Evolutionary conservation across 2,797 vertebrate species (phyloP), one percentile per base, ranked within the genome.

Genomic region (Sciaenops ocellatus): DNA sequence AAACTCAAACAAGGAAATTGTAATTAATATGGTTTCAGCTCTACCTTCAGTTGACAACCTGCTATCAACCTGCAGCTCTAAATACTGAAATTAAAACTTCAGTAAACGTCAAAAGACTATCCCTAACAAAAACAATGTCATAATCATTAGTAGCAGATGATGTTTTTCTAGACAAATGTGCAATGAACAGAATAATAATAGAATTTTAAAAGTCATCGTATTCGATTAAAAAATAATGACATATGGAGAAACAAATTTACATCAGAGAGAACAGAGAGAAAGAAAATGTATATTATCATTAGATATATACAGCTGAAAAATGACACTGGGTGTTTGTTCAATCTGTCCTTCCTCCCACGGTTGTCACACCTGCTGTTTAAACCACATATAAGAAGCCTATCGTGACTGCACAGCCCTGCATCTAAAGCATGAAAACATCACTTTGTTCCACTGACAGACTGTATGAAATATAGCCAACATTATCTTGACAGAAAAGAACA

Each of bases 401-500:
- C 24, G 59, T 47, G 22, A 57, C 68, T 57, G 28, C 48, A 6
- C 46, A 78, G 74, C 34, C 24, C 10, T 0, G 1, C 51, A 48
- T 47, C 46, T 22, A 38, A 64, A 7, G 34, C 0, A 70, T 55
- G 12, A 44, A 74, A 62, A 61, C 9, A 10, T 47, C 16, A 26
- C 18, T 79, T 34, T 70, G 61, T 55, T 63, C 44, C 54, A 47
- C 3, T 17, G 70, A 66, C 18, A 0, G 22, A 60, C 55, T 50
- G n/a, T 67, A 30, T 61, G 59, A 75, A 80, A 48, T 50, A 69
- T n/a, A 50, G 34, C 59, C 50, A 63, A 48, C 0, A 44, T 81
- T 28, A 73, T 64, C 60, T 26, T 46, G 55, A 67, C 74, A 74
- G 69, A 63, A 65, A 66, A 59, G 42, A 82, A 74, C 52, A 83